Evolutionary conservation across 2,888 invertebrate species (phyloP), one percentile per base, ranked within the genome.

Genomic region (Galerucella nymphaeae): DNA sequence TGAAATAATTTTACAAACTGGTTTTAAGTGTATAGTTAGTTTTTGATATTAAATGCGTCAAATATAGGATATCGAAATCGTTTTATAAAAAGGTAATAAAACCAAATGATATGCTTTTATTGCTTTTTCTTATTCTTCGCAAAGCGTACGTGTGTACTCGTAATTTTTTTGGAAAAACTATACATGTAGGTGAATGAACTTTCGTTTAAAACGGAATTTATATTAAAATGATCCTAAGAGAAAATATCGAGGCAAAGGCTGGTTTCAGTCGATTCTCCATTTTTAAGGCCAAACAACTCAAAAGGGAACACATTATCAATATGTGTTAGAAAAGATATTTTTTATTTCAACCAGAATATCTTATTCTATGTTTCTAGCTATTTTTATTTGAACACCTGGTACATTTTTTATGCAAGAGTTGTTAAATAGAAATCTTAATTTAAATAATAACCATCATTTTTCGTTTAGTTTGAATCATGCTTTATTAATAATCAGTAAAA

Each of bases 21-120:
- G 57, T 68, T 62, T 69, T 69, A 16, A 45, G 30, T 68, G 20
- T 6, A 13, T 42, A 55, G 57, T 2, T 38, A 13, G 20, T 20
- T 58, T 4, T 20, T 18, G 18, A 45, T n/a, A 66, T 58, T 66
- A 66, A 23, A 66, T 66, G 66, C 58, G 66, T 23, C 42, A 45
- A 42, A 58, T 18, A 66, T 42, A 23, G 66, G 55, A 66, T 55
- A 58, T 45, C 13, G 9, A 57, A 10, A 18, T 53, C 30, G 14
- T 18, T 41, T 30, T 57, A 57, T 45, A 58, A 66, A 66, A 66
- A 66, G 66, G 66, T 66, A 66, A 66, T 38, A 20, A 13, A 45
- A 53, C 8, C 38, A 5, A 55, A 45, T 30, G 13, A 53, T 30
- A n/a, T n/a, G 9, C 16, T 30, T 20, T 8, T 53, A 10, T 5